Evolutionary conservation across 2,113 vertebrate genomes (phyloP), one percentile per base, ranked within the genome.

Genomic region (Odocoileus virginianus): DNA sequence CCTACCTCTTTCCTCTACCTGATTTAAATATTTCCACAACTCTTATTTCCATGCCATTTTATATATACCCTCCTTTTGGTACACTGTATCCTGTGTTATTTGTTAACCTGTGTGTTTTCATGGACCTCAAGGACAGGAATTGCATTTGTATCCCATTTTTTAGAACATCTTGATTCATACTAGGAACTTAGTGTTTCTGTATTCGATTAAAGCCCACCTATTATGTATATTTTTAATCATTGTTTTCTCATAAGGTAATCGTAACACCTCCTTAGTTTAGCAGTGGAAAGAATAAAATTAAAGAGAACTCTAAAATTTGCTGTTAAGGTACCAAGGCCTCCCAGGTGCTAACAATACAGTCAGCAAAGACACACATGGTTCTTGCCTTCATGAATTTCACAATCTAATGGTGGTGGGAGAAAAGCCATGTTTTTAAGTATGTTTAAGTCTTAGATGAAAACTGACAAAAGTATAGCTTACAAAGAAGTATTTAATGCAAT

Each of bases 371-470:
- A 91, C 7, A 58, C 4, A 3, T 58, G 57, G 27, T 36, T 89
- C 47, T n/a, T 94, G 52, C n/a, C 19, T 83, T 94, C 40, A 17
- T 91, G 54, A 45, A 88, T 89, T 74, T 92, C 30, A n/a, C 25
- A 25, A 15, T 79, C 43, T 76, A 19, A 54, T 21, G 30, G 16
- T 95, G 52, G 11, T 61, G 14, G 11, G 61, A 90, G 43, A 89
- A 84, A 89, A 94, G 50, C 78, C 30, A 86, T 52, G 54, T 27
- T 71, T 90, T 97, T 47, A 94, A 86, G 67, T 81, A 82, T 74
- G 40, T 81, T 93, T 94, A 89, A 43, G 40, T 67, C 85, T 85
- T 61, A 94, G 74, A 90, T 7, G 84, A 89, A 96, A 81, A 94
- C 19, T 64, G 92, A 61, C 52, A 30, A 33, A 87, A 91, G 17